Percentiles rank a stretch among this genome's conserved stretches.
Evolutionary conservation across 2,113 vertebrate genomes (phyloP).

Genomic region (Struthidea cinerea): DNA sequence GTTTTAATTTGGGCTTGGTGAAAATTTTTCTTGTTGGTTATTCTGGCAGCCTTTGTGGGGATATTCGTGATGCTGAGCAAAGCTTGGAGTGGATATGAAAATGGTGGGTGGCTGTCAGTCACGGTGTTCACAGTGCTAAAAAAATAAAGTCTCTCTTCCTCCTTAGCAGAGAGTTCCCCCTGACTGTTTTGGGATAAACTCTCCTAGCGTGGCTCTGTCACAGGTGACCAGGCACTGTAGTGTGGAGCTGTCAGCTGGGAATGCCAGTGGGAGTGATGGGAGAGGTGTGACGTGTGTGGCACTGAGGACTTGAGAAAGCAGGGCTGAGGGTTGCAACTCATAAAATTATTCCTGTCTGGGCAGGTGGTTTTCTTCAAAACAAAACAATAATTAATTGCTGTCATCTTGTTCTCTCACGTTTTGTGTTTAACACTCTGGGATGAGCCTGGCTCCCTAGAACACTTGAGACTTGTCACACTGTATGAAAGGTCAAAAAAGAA

Average conservation of each 20-base stretch:
- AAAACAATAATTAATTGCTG: not conserved
- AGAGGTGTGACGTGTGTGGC: not conserved
- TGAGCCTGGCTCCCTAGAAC: not conserved
- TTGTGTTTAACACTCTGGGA: not conserved
- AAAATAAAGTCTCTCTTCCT: not conserved
- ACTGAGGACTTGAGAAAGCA: not conserved
- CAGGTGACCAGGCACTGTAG: not conserved
- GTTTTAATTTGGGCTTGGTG: not conserved
- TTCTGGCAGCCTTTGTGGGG: not conserved
- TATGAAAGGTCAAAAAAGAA: not conserved
- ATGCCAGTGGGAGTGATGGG: not conserved
- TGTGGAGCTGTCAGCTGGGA: not conserved
- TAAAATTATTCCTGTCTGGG: not conserved
- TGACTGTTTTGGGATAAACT: not conserved
- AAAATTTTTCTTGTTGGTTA: not conserved
- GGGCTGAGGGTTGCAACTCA: not conserved
- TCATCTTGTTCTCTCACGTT: not conserved
- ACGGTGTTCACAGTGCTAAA: not conserved
- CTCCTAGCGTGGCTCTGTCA: accelerated
- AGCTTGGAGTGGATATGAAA: not conserved
- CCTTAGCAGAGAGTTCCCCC: not conserved
- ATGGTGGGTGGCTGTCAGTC: not conserved
- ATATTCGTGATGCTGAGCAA: not conserved
- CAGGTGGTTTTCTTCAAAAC: not conserved
- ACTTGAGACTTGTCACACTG: not conserved